phyloP scores from a whole-genome alignment of 2,113 vertebrate genomes.

The Ornithorhynchus anatinus region DNA sequence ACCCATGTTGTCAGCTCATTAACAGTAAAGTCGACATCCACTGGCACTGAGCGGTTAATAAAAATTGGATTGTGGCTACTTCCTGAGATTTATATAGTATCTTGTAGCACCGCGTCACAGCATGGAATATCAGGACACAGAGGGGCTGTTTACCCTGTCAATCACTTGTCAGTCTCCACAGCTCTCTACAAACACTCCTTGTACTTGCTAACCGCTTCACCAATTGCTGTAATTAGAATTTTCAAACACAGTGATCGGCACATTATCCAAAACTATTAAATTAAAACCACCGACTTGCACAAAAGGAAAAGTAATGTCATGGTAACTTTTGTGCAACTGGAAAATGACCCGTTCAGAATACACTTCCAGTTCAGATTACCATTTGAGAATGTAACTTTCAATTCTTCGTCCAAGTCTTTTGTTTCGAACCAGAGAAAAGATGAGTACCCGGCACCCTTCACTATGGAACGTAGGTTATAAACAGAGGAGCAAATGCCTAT shows the following conservation, averaged over 20 bases:
- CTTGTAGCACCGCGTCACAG: constrained; percentile 38
- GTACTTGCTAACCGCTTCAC: constrained; percentile 47
- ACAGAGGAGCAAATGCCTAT: too few relatives aligned
- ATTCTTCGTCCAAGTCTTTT: too few relatives aligned
- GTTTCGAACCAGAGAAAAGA: not conserved
- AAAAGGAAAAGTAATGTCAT: constrained; percentile 50
- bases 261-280: constrained; percentile 51
- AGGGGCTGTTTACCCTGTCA: constrained; percentile 71
- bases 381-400: not conserved
- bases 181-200: constrained; percentile 66
- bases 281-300: constrained; percentile 47
- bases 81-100: constrained; percentile 52
- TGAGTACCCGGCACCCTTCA: too few relatives aligned
- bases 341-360: constrained; percentile 8
- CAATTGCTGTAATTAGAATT: constrained; percentile 62
- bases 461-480: not conserved
- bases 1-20: constrained; percentile 23
- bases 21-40: constrained; percentile 44
- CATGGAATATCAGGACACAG: constrained; percentile 59
- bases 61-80: constrained; percentile 59
- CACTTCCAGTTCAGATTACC: not conserved
- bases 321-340: constrained; percentile 51
- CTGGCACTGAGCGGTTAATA: constrained; percentile 57
- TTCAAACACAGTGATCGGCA: constrained; percentile 58
- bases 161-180: constrained; percentile 67